Evolutionary conservation across 2,888 invertebrate species (phyloP).

Genomic region (Meghimatium bilineatum): DNA sequence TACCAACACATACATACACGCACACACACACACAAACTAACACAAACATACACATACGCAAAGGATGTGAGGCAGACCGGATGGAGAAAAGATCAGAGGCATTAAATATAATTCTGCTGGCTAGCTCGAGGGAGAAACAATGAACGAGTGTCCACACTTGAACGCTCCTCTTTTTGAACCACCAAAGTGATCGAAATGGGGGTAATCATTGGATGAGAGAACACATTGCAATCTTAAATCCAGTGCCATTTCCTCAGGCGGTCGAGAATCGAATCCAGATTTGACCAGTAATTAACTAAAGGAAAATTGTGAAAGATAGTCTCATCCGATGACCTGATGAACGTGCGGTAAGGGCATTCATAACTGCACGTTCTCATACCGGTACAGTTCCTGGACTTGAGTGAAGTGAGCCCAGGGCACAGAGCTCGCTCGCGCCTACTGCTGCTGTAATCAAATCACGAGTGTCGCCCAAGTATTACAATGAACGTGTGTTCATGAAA

Average conservation of each 20-base stretch:
- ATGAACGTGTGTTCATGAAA: too few relatives aligned
- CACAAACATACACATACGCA: background rate
- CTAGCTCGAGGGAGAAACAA: background rate
- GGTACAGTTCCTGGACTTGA: too few relatives aligned
- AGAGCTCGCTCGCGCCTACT: background rate
- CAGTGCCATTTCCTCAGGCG: background rate
- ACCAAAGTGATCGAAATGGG: background rate
- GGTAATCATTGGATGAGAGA: slow-evolving; percentile 3
- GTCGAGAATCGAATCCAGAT: background rate
- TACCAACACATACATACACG: background rate
- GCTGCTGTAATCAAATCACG: slow-evolving; percentile 8
- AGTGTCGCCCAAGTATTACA: background rate
- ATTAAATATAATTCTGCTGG: slow-evolving; percentile 11
- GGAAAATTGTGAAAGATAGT: background rate
- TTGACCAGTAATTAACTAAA: slow-evolving; percentile 20
- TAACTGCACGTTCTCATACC: background rate
- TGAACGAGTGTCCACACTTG: background rate
- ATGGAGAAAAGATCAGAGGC: background rate
- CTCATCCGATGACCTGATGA: slow-evolving; percentile 6
- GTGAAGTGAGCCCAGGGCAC: background rate
- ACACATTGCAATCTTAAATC: background rate
- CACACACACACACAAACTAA: background rate
- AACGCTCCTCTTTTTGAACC: background rate
- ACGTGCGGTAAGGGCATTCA: background rate
- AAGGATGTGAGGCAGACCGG: background rate